Base-by-base conservation (phyloP, 2,888 invertebrate species). In the Corbicula japonica region DNA sequence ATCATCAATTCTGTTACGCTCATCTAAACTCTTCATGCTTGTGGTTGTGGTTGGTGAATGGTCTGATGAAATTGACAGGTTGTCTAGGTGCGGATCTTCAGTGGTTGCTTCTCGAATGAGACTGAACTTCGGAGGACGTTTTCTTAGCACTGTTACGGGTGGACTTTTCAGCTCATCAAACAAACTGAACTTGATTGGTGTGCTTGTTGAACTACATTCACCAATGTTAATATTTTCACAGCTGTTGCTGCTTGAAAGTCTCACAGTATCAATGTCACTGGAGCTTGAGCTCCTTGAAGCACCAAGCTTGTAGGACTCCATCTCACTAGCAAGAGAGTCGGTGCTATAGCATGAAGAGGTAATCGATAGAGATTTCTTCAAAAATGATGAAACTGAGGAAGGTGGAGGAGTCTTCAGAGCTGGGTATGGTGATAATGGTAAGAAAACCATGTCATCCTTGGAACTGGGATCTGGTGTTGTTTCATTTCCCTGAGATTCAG, bases 31-130 rank as follows among this genome's bases (percentile, higher is more conserved):
- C 58, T 85, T 85, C 23, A 84, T 65, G 69, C 87, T 87, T 21
- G 80, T 80, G 28, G 84, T 82, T 52, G 86, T 87, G n/a, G 87
- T 81, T 44, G 87, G 86, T n/a, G 89, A 89, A 70, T 88, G 88
- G 12, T 87, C 89, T 26, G 89, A 89, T 0, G 89, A 89, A 46
- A 85, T 50, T 1, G 90, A 89, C 58, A 86, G 71, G 18, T 75
- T 86, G 30, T 88, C 88, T 50, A 74, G 70, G 21, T 85, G 88
- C n/a, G n/a, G n/a, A 54, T 87, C 87, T 34, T 72, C 71, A 38
- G 74, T 38, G 32, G 81, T 75, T 35, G 83, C 84, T 54, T 86
- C 84, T 52, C 78, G 50, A 26, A 83, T 80, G 18, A 83, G 56
- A 54, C 83, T 83, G 58, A 83, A 83, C 34, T 76, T 80, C 50